Conservation (phyloP, 64 coral and sea anemone genomes). For the Porites lutea region DNA sequence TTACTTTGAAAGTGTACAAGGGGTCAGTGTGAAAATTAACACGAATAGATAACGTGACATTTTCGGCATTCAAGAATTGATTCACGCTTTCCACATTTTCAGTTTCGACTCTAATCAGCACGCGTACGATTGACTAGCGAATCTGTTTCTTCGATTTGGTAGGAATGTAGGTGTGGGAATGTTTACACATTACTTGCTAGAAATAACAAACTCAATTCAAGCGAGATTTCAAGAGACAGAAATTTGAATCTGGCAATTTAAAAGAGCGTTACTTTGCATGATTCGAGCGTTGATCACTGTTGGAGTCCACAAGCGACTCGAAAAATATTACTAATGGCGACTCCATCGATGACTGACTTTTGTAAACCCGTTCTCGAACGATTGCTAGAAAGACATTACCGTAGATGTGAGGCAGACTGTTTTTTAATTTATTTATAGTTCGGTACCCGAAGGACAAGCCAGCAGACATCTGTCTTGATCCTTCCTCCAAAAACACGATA, state of each 20-base stretch:
- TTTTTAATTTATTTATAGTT: neutral
- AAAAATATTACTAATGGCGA: neutral
- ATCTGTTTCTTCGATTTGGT: neutral
- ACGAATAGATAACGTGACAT: neutral
- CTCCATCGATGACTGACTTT: neutral
- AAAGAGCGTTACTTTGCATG: neutral
- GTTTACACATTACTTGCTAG: neutral
- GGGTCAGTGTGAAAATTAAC: neutral
- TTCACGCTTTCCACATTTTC: slow-evolving; percentile 1
- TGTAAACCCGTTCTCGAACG: neutral
- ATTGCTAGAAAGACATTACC: neutral
- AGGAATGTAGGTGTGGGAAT: neutral
- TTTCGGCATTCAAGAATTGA: neutral
- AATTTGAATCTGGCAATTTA: neutral
- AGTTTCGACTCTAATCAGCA: neutral
- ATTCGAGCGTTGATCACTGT: neutral
- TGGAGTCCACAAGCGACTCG: neutral
- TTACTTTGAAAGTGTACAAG: neutral
- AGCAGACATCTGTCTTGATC: neutral
- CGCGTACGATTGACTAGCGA: neutral
- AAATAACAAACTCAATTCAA: neutral
- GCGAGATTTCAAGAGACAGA: neutral
- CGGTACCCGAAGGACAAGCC: neutral
- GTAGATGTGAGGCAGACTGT: neutral
- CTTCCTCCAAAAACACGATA: slow-evolving; percentile 2